Evolutionary conservation across 2,888 invertebrate genomes (phyloP), one percentile per base, ranked within the genome.

Genomic region (Apamea anceps): DNA sequence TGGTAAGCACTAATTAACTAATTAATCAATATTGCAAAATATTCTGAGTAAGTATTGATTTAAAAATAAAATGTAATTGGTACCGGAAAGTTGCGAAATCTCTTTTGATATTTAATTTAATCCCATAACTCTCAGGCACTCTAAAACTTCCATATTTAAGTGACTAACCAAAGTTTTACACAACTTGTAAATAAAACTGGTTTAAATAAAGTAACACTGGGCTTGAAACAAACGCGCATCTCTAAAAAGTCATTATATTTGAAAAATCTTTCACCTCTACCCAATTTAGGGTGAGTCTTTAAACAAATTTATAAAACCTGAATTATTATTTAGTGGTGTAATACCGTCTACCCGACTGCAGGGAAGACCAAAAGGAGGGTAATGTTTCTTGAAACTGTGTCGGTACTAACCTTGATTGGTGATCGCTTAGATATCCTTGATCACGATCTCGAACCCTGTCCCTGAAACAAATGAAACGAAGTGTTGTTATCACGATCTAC

Each of bases 401-500:
- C 13, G 18, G 18, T 32, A 86, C 95, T 92, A 90, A 98, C 98
- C 98, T 98, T 89, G 98, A 98, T 93, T 98, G 98, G 93, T 98
- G 98, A 93, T 98, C 98, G 91, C 98, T 98, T 79, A 98, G 97
- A 93, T 98, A 98, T 85, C 98, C 98, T 91, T 97, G 97, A 85
- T 97, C 97, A 71, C 96, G 94, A 84, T 97, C 96, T 75, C 96
- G 91, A 21, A 94, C 90, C 48, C 96, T 94, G 75, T 97, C 96
- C 90, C 96, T 96, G 91, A 76, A 90, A 91, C 85, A 90, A 91
- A 88, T 0, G 13, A 84, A 72, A 80, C 18, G 5, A 42, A 73
- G 32, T 13, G 32, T 70, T 18, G 67, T 8, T 68, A 60, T 42
- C 18, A 72, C 15, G 0, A 32, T 3, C 10, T n/a, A n/a, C n/a